Evolutionary conservation across 2,888 invertebrate genomes (phyloP), one percentile per base, ranked within the genome.

Genomic region (Smittia aterrima): DNA sequence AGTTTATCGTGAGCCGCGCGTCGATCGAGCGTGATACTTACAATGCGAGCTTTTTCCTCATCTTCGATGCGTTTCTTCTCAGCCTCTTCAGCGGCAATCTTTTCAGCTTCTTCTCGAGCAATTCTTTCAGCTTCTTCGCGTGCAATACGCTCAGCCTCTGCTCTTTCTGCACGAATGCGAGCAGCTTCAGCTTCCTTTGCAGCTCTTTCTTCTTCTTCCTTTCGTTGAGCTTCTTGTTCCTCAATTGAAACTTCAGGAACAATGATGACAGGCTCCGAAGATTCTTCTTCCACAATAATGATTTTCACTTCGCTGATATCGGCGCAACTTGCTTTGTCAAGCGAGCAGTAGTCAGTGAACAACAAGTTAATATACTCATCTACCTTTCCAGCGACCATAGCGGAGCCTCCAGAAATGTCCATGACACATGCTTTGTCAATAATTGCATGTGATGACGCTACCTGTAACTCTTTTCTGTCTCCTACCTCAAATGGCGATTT

Each of bases 401-500:
- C 74, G 11, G 32, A 41, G 27, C 75, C 75, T 81, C 74, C 81
- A 25, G 83, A 81, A 74, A 83, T 83, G 79, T 83, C 83, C 83
- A 83, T 83, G 27, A 81, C 77, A 1, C 82, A 77, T 27, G 83
- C 83, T 68, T 82, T 81, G 76, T 83, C 83, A 76, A 83, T 82
- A 74, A 83, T 83, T 20, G 83, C 83, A 74, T 80, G 81, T 67
- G 83, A 82, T 75, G 83, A 82, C 16, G 80, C 81, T 1, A 82
- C 77, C 76, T 82, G 81, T 54, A 78, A 79, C 76, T 80, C 81
- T 20, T 82, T 79, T 73, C 81, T 82, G 40, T 79, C 78, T 1
- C 83, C 83, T 67, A 83, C 78, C 76, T 83, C 83, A 75, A 83
- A 83, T 38, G 83, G 83, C 62, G 83, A 83, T 78, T 82, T 83